phyloP scores from a whole-genome alignment of 2,888 invertebrate species.

The Perdita meconis region DNA sequence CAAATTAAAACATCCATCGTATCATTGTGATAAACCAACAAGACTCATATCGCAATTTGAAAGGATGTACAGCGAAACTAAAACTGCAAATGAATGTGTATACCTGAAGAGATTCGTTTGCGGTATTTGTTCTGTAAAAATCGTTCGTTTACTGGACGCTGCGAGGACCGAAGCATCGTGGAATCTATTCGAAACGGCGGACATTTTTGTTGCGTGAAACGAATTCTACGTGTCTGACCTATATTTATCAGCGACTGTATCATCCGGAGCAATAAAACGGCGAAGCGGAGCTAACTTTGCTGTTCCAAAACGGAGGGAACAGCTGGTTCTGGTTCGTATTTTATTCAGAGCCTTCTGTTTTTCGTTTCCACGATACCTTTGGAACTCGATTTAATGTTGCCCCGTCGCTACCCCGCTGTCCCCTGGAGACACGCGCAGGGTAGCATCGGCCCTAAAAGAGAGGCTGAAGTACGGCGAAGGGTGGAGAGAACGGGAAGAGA shows the following conservation, averaged over 20 bases:
- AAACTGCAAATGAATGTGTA: no score
- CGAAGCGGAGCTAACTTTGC: conserved; percentile 18
- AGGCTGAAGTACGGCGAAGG: conserved; percentile 1
- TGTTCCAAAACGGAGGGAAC: conserved; percentile 16
- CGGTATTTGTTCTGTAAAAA: no score
- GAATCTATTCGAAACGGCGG: neutral
- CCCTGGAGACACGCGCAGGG: conserved; percentile 6
- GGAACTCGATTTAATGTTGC: conserved; percentile 26
- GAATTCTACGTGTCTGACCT: conserved; percentile 5
- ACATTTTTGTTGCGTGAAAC: neutral
- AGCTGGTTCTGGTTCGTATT: conserved; percentile 22
- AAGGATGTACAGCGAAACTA: no score
- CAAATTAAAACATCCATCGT: no score
- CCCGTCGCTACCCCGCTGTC: neutral
- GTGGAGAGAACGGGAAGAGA: conserved; percentile 20
- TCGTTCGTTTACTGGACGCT: neutral
- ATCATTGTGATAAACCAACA: no score
- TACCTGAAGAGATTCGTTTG: no score
- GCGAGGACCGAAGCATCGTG: neutral
- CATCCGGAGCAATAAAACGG: conserved; percentile 21
- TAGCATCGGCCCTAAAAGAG: conserved; percentile 18
- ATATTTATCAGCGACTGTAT: neutral
- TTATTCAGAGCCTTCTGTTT: conserved; percentile 17
- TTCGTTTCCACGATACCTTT: conserved; percentile 24
- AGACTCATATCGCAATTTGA: no score